phyloP scores from a whole-genome alignment of 1,140 invertebrate species.

The Eumaeus atala region DNA sequence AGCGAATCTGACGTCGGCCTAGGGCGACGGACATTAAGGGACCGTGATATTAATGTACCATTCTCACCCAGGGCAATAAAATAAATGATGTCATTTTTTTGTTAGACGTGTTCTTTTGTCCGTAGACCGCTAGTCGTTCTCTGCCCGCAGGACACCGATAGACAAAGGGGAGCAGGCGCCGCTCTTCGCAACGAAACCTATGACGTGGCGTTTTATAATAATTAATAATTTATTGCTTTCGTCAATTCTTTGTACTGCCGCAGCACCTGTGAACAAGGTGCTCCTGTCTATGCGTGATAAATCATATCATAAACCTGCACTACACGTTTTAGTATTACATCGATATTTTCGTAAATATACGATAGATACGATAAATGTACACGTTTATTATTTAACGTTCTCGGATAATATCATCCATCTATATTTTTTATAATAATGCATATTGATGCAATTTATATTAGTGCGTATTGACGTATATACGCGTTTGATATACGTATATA shows the following conservation, averaged over 20 bases:
- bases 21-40: conserved; percentile 47
- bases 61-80: conserved; percentile 70
- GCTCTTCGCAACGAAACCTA: conserved; percentile 41
- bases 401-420: no score
- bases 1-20: conserved; percentile 49
- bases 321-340: no score
- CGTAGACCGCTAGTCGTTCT: conserved; percentile 52
- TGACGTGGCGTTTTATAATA: conserved; percentile 60
- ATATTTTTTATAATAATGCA: neutral
- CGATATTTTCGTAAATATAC: no score
- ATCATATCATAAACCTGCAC: conserved; percentile 29
- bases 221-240: conserved; percentile 71
- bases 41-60: conserved; percentile 68
- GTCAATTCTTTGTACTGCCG: conserved; percentile 44
- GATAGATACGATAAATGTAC: no score
- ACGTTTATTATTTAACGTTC: no score
- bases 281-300: conserved; percentile 67
- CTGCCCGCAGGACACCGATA: no score
- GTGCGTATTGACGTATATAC: no score
- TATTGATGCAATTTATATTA: no score
- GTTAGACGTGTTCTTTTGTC: conserved; percentile 61
- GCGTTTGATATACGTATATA: no score
- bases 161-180: conserved; percentile 66
- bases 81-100: conserved; percentile 75
- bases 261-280: conserved; percentile 63